phyloP scores from a whole-genome alignment of 2,113 vertebrate species.

The Epinephelus lanceolatus region DNA sequence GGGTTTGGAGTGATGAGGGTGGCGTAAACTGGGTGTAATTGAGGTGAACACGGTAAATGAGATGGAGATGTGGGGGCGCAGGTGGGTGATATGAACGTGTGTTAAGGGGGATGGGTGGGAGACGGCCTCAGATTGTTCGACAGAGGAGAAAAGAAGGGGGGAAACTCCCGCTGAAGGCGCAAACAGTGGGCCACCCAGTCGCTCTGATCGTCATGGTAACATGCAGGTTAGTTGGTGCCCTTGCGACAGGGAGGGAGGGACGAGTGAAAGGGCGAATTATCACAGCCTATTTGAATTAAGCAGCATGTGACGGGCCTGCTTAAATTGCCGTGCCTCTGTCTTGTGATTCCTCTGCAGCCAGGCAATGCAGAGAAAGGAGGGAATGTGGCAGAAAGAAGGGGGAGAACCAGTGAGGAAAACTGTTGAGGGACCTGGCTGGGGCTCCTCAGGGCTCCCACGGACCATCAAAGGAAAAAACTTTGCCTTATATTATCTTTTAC shows the following conservation, averaged over 20 bases:
- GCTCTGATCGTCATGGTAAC: slow-evolving; percentile 57
- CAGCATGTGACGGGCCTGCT: slow-evolving; percentile 76
- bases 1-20: slow-evolving; percentile 7
- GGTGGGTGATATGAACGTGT: slow-evolving; percentile 32
- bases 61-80: slow-evolving; percentile 45
- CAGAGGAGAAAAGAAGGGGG: background rate
- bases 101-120: slow-evolving; percentile 23
- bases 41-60: slow-evolving; percentile 61
- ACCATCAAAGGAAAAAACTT: slow-evolving; percentile 3
- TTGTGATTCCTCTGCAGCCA: slow-evolving; percentile 65
- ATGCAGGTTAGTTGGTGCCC: slow-evolving; percentile 59
- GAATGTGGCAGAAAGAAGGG: slow-evolving; percentile 26
- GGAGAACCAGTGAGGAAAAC: background rate
- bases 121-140: slow-evolving; percentile 13
- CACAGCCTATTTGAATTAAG: slow-evolving; percentile 67
- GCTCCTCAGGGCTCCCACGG: background rate
- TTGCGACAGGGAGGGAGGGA: slow-evolving; percentile 25
- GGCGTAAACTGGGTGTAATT: slow-evolving; percentile 56
- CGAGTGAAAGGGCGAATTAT: slow-evolving; percentile 67
- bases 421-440: background rate
- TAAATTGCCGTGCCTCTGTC: slow-evolving; percentile 45
- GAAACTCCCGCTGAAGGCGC: slow-evolving; percentile 1
- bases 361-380: slow-evolving; percentile 26
- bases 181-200: slow-evolving; percentile 44
- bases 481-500: background rate